Conservation (phyloP, 1,140 invertebrate genomes). For the Bilobella aurantiaca region DNA sequence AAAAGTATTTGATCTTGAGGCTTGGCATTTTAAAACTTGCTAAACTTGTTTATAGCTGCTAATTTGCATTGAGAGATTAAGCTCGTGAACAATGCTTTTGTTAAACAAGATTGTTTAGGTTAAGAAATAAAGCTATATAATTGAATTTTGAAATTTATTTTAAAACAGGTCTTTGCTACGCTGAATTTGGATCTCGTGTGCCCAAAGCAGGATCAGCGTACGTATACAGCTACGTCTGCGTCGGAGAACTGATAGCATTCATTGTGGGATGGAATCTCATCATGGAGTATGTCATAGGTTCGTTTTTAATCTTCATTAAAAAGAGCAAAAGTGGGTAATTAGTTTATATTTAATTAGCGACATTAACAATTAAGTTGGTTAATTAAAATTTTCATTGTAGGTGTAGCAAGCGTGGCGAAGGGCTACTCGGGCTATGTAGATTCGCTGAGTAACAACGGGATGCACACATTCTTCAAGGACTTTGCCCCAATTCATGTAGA, state of each 20-base stretch:
- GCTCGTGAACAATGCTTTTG: too few relatives aligned
- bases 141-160: not conserved
- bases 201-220: constrained; percentile 65
- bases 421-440: constrained; percentile 84
- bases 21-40: not conserved
- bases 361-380: too few relatives aligned
- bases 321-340: too few relatives aligned
- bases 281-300: constrained; percentile 80
- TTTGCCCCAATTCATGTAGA: constrained; percentile 58
- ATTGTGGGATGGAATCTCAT: constrained; percentile 79
- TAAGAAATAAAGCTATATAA: not conserved
- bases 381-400: constrained; percentile 40
- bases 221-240: constrained; percentile 67
- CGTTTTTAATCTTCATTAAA: not conserved
- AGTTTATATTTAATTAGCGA: too few relatives aligned
- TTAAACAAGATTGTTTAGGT: too few relatives aligned
- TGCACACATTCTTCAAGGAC: constrained; percentile 55
- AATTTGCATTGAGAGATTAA: too few relatives aligned
- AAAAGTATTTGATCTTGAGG: not conserved
- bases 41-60: too few relatives aligned
- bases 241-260: constrained; percentile 70
- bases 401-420: constrained; percentile 79
- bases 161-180: constrained; percentile 48
- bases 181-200: constrained; percentile 76
- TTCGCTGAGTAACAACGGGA: constrained; percentile 56